phyloP scores from a whole-genome alignment of 2,797 vertebrate genomes.

The Sebastes trivittatus region DNA sequence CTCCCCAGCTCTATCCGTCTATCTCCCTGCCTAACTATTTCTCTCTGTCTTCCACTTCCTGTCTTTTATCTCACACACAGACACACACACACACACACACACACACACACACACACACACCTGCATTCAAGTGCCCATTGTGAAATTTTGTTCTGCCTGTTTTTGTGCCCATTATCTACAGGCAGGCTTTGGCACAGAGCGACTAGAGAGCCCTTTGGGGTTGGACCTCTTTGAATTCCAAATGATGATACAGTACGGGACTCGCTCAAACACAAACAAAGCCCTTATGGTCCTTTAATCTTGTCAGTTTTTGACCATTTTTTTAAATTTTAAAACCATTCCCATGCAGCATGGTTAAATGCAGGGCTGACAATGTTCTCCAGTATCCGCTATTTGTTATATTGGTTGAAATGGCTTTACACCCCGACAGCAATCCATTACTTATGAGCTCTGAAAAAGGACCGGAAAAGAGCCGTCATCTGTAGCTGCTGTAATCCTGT shows the following conservation, averaged over 20 bases:
- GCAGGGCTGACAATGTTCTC: too few relatives aligned
- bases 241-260: slow-evolving; percentile 32
- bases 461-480: too few relatives aligned
- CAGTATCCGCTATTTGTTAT: fast-evolving
- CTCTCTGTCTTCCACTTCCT: slow-evolving; percentile 6
- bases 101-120: slow-evolving; percentile 18
- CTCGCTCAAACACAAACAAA: slow-evolving; percentile 22
- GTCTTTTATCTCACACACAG: slow-evolving; percentile 20
- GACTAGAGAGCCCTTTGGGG: slow-evolving; percentile 31
- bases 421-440: too few relatives aligned
- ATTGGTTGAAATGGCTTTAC: too few relatives aligned
- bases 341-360: not conserved
- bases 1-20: slow-evolving; percentile 21
- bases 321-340: not conserved
- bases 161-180: slow-evolving; percentile 50
- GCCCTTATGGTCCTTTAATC: slow-evolving; percentile 21
- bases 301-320: slow-evolving; percentile 1
- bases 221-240: slow-evolving; percentile 46
- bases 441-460: too few relatives aligned
- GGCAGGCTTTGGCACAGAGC: slow-evolving; percentile 16
- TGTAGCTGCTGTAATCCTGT: fast-evolving
- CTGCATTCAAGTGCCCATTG: slow-evolving; percentile 43
- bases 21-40: not conserved
- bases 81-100: not conserved
- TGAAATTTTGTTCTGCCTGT: slow-evolving; percentile 41